phyloP scores from a whole-genome alignment of 2,797 vertebrate species.

The Molossus alvarezi region DNA sequence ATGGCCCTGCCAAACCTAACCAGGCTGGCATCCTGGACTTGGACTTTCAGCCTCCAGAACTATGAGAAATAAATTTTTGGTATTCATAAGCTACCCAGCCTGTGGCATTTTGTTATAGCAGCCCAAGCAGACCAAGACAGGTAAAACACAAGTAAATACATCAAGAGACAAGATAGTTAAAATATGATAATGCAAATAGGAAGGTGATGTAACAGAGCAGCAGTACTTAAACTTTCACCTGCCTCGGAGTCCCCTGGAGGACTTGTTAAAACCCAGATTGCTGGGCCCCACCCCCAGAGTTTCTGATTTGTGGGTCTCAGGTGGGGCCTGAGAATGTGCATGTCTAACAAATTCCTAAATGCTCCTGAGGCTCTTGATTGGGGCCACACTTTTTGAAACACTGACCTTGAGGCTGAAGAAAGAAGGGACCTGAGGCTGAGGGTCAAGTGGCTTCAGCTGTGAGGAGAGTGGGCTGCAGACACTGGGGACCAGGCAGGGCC shows the following conservation, averaged over 20 bases:
- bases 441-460: background rate
- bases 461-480: background rate
- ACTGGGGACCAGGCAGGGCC: background rate
- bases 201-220: background rate
- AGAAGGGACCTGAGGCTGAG: background rate
- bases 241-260: background rate
- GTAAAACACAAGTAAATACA: background rate
- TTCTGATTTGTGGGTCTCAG: background rate
- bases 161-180: background rate
- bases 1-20: background rate
- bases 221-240: fast-evolving
- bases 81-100: background rate
- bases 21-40: background rate
- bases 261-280: background rate
- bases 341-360: background rate
- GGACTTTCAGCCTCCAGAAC: background rate
- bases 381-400: background rate
- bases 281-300: background rate
- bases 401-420: background rate
- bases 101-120: background rate
- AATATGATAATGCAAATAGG: background rate
- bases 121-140: background rate
- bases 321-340: background rate
- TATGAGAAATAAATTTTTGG: background rate
- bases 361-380: background rate